Evolutionary conservation across 2,888 invertebrate species (phyloP), one percentile per base, ranked within the genome.

Genomic region (Conchocele bisecta): DNA sequence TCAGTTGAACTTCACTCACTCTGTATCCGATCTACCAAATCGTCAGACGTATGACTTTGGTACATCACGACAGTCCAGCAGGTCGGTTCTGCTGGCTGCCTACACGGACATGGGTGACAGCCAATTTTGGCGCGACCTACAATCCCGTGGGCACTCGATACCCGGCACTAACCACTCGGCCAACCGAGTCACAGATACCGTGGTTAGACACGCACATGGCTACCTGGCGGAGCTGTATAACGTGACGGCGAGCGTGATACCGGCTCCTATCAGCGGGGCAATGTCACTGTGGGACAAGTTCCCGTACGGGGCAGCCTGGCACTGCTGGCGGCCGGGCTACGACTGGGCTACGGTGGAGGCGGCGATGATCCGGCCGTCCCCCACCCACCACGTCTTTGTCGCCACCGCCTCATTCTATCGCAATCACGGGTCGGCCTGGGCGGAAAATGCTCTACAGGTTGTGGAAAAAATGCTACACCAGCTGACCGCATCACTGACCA

Each of bases 251-350:
- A 31, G 28, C 3, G 13, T 29, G 33, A 72, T 76, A 26, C 75
- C 75, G 4, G 17, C 29, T 3, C 72, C 75, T 0, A 28, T 72
- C 5, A 53, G 57, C 31, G 72, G 72, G 2, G 42, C 31, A 11
- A 58, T 76, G 54, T 51, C 53, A 26, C 26, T 60, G 2, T 79
- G 79, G 79, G 58, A 79, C 22, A 22, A 64, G 15, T 60, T 65
- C 24, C 79, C 75, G 1, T 71, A 31, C 24, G 66, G 66, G 35
- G 73, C 54, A 0, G 69, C 64, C 2, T 79, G 64, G 70, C 44
- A 50, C 15, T 33, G 28, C 9, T 73, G 72, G 79, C 67, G 50
- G 58, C 66, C 70, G 5, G 79, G 79, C 15, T 72, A 60, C 39
- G 41, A 59, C 22, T 79, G 72, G 72, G 31, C 35, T 3, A 44